phyloP scores from a whole-genome alignment of 1,140 invertebrate genomes.

The Mycetomoellerius zeteki region DNA sequence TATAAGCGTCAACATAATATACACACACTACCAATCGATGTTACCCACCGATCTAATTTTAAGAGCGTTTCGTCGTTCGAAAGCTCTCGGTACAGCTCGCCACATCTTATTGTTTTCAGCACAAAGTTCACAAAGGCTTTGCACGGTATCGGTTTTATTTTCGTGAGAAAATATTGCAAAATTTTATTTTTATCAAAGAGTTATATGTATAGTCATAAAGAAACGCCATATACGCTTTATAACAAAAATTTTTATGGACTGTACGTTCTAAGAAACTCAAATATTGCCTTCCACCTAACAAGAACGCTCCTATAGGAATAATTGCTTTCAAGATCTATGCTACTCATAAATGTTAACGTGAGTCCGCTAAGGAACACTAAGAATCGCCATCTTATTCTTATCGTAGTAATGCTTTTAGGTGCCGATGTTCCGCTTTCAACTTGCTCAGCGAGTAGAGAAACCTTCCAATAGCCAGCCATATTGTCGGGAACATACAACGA shows the following conservation, averaged over 20 bases:
- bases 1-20: not conserved
- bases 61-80: not conserved
- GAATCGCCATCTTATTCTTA: conserved; percentile 47
- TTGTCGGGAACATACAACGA: not conserved
- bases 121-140: conserved; percentile 9
- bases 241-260: not conserved
- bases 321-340: conserved; percentile 25
- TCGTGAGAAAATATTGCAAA: not conserved
- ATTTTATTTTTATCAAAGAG: not conserved
- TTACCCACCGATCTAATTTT: conserved; percentile 38
- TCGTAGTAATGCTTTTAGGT: conserved; percentile 25
- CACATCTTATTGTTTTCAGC: conserved; percentile 11
- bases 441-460: conserved; percentile 26
- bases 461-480: conserved; percentile 12
- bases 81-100: not conserved
- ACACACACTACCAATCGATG: not conserved
- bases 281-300: not conserved
- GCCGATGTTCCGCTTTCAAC: not conserved
- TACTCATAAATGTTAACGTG: conserved; percentile 55
- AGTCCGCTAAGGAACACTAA: conserved; percentile 1
- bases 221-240: not conserved
- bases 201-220: not conserved
- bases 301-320: conserved; percentile 20
- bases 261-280: not conserved
- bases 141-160: not conserved